Evolutionary conservation across 2,113 vertebrate genomes (phyloP).

Genomic region (Chlorodrepanis virens): DNA sequence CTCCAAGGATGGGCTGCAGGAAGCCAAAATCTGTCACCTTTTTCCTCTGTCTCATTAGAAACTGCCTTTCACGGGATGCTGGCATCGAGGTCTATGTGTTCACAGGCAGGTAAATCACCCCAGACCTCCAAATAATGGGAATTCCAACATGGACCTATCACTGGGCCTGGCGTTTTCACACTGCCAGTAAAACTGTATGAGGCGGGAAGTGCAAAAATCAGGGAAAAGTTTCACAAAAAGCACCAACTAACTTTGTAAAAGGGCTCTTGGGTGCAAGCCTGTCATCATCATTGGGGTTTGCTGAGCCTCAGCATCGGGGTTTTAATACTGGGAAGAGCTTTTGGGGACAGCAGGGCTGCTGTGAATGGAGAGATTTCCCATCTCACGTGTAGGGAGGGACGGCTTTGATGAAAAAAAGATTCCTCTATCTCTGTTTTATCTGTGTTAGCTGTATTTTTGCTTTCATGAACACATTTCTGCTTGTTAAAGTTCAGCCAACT

Average conservation of each 20-base stretch:
- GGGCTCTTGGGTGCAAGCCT: background rate
- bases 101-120: background rate
- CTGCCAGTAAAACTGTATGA: fast-evolving
- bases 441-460: background rate
- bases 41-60: constrained; percentile 55
- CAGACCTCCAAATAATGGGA: constrained; percentile 30
- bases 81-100: background rate
- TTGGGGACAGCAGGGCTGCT: background rate
- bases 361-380: background rate
- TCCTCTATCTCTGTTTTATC: background rate
- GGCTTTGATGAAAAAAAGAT: fast-evolving
- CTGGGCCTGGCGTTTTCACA: background rate
- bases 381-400: background rate
- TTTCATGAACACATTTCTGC: fast-evolving
- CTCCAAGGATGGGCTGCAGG: constrained; percentile 50
- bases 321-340: background rate
- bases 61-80: constrained; percentile 62
- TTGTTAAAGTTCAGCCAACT: background rate
- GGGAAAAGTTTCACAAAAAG: background rate
- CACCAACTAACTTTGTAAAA: background rate
- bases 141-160: background rate
- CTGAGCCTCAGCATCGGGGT: background rate
- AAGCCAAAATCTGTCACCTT: constrained; percentile 61
- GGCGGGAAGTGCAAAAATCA: background rate
- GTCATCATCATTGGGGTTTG: background rate